phyloP scores from a whole-genome alignment of 1,140 invertebrate genomes.

The Lepidurus apus region DNA sequence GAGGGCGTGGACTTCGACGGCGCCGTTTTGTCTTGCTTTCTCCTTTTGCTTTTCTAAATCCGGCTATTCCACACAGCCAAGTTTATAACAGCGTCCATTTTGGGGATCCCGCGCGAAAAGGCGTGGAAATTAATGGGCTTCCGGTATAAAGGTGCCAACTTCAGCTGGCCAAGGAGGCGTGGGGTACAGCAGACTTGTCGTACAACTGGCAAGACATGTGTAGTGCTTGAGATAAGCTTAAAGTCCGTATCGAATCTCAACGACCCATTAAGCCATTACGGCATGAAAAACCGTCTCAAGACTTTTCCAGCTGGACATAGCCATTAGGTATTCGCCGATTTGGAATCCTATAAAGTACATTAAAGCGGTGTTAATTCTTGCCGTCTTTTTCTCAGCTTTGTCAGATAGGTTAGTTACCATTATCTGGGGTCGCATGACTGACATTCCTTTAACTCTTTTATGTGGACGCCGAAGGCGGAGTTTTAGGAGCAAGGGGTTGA shows the following conservation, averaged over 20 bases:
- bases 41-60: background rate
- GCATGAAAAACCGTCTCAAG: background rate
- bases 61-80: background rate
- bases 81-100: background rate
- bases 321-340: background rate
- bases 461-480: constrained; percentile 1
- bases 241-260: constrained; percentile 10
- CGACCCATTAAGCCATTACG: background rate
- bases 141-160: constrained; percentile 13
- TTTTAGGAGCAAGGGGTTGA: constrained; percentile 9
- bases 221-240: constrained; percentile 5
- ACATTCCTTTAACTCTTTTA: background rate
- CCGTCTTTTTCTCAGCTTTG: background rate
- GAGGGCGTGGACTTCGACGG: background rate
- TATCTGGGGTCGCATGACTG: background rate
- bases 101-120: background rate
- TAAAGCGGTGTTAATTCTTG: background rate
- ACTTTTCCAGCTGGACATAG: background rate
- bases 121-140: constrained; percentile 13
- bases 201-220: background rate
- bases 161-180: constrained; percentile 7
- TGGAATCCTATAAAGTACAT: background rate
- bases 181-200: background rate
- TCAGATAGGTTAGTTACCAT: background rate
- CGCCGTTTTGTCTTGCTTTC: background rate